Evolutionary conservation across 2,797 vertebrate species (phyloP), one percentile per base, ranked within the genome.

Genomic region (Tokudaia tokunoshimensis): DNA sequence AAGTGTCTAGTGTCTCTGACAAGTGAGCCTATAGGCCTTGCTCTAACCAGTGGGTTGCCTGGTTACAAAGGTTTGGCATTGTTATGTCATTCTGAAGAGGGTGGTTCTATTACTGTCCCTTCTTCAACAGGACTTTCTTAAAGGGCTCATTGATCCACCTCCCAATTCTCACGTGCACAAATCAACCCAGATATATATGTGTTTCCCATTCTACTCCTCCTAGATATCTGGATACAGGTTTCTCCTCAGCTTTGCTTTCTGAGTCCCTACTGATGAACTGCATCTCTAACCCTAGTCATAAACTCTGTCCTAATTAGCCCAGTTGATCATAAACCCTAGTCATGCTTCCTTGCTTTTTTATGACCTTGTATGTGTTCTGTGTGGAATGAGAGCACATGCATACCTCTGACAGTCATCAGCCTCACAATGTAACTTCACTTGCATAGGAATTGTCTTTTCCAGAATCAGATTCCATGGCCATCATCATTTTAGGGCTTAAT

Each of bases 121-220:
- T 88, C 63, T 31, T 88, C 29, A 72, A 59, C 10, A 72, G 5
- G 10, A 34, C 47, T 29, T 50, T 57, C 15, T 63, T 34, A 7
- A 26, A 61, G 41, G 31, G 0, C 63, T 13, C 61, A 2, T 41
- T 3, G 10, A n/a, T 34, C 4, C 24, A 14, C 24, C 1, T 3
- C 59, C 3, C 29, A 13, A 2, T n/a, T 8, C 0, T 11, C 19
- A 14, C 0, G 22, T 61, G 24, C 57, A 17, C 20, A 9, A 2
- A 13, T 3, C 4, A 20, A 47, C 67, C 9, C 15, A 17, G 9
- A 31, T 11, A 29, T 1, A 31, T 2, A 72, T 17, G 12, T 19
- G 47, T 22, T 52, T 55, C 34, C 57, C 17, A 3, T 1, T 2
- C 29, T 37, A 6, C 17, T 59, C 15, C 29, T 50, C 47, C 2